phyloP scores from a whole-genome alignment of 2,113 vertebrate species.

The Amia ocellicauda region DNA sequence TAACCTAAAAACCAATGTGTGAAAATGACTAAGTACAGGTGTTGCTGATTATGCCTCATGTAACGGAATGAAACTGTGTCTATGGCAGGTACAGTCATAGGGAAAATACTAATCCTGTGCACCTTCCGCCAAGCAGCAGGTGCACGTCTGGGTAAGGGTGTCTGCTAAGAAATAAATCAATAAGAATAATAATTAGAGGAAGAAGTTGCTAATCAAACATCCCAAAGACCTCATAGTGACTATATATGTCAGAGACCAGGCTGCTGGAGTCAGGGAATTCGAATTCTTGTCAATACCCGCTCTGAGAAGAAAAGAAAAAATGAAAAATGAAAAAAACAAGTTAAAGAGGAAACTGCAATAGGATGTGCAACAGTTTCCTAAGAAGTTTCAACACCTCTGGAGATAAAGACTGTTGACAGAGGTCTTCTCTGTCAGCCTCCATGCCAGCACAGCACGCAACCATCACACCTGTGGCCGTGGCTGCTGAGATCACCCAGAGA shows the following conservation, averaged over 20 bases:
- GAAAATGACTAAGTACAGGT: neutral
- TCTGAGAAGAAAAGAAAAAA: slow-evolving; percentile 40
- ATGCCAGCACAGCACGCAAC: no score
- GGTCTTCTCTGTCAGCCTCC: no score
- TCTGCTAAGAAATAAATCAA: no score
- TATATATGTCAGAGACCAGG: no score
- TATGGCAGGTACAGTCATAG: neutral
- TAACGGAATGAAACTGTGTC: neutral
- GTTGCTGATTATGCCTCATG: neutral
- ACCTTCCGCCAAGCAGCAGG: no score
- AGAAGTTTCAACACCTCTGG: slow-evolving; percentile 70
- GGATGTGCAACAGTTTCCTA: slow-evolving; percentile 74
- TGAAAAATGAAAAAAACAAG: slow-evolving; percentile 53
- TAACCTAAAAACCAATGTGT: neutral
- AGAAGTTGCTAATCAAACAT: no score
- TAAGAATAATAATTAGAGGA: no score
- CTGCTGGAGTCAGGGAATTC: neutral
- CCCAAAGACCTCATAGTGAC: no score
- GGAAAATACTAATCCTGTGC: neutral
- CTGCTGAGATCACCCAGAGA: no score
- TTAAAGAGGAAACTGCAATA: slow-evolving; percentile 71
- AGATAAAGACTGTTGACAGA: slow-evolving; percentile 66
- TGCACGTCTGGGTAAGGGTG: no score
- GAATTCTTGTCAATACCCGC: slow-evolving; percentile 8
- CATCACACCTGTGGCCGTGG: neutral